A percentile compares a stretch with the other conserved stretches of the same genome.
Conservation (phyloP, 1,140 invertebrate genomes). For the Agrypnia vestita region DNA sequence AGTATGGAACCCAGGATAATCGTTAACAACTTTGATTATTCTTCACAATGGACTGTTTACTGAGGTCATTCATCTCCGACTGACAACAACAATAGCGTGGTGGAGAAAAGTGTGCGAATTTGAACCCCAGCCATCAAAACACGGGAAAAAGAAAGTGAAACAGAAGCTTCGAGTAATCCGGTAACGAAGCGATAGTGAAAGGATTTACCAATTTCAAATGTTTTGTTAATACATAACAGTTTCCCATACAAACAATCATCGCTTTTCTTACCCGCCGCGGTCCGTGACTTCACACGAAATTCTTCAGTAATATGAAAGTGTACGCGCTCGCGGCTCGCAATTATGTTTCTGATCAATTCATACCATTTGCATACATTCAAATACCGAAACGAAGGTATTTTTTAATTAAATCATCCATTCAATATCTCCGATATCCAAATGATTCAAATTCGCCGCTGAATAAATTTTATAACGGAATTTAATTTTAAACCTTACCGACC, state of each 20-base stretch:
- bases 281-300: slow-evolving; percentile 45
- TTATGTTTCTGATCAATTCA: slow-evolving; percentile 1
- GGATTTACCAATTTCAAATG: slow-evolving; percentile 46
- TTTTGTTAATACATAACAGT: slow-evolving; percentile 45
- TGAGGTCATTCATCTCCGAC: slow-evolving; percentile 10
- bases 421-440: background rate
- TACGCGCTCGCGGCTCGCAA: slow-evolving; percentile 6
- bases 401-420: slow-evolving; percentile 2
- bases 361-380: slow-evolving; percentile 20
- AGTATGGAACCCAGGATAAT: too few species aligned
- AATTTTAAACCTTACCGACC: too few species aligned
- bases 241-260: slow-evolving; percentile 39
- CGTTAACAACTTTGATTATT: too few species aligned
- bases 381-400: slow-evolving; percentile 12
- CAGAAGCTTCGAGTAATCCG: slow-evolving; percentile 28
- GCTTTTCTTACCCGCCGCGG: slow-evolving; percentile 21
- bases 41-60: background rate
- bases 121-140: slow-evolving; percentile 16
- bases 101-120: slow-evolving; percentile 38
- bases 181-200: slow-evolving; percentile 44
- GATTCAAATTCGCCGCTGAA: too few species aligned
- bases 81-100: slow-evolving; percentile 8
- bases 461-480: too few species aligned
- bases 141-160: slow-evolving; percentile 42
- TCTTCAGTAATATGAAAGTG: slow-evolving; percentile 38